A percentile compares a stretch with the other conserved stretches of the same genome.
phyloP scores from a whole-genome alignment of 64 coral and sea anemone species.

The Porites australiensis region DNA sequence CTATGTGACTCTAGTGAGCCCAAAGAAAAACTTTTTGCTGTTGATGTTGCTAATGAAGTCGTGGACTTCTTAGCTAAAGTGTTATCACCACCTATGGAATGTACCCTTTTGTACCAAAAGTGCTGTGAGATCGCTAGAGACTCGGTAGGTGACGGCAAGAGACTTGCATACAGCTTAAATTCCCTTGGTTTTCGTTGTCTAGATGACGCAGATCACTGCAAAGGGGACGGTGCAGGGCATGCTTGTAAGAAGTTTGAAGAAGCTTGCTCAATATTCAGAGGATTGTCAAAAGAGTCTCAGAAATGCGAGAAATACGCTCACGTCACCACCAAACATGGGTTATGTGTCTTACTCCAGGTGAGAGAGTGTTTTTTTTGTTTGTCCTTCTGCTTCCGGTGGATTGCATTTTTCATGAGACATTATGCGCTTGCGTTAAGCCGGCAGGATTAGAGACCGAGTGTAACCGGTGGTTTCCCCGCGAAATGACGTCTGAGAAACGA shows the following conservation, averaged over 20 bases:
- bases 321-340: neutral
- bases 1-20: neutral
- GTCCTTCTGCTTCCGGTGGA: too few species aligned
- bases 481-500: too few species aligned
- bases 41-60: neutral
- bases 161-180: slow-evolving; percentile 23
- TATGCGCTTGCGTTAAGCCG: too few species aligned
- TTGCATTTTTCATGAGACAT: too few species aligned
- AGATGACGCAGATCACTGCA: neutral
- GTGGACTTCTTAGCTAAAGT: too few species aligned
- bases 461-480: too few species aligned
- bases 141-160: neutral
- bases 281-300: neutral
- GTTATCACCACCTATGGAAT: neutral
- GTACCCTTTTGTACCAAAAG: neutral
- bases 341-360: slow-evolving; percentile 1
- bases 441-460: too few species aligned
- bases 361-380: too few species aligned
- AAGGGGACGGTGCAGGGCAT: neutral
- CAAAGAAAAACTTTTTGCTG: neutral
- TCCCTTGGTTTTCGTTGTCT: neutral
- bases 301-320: neutral
- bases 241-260: neutral
- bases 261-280: neutral
- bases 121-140: neutral